phyloP scores from a whole-genome alignment of 2,113 vertebrate species.

The Haemorhous mexicanus region DNA sequence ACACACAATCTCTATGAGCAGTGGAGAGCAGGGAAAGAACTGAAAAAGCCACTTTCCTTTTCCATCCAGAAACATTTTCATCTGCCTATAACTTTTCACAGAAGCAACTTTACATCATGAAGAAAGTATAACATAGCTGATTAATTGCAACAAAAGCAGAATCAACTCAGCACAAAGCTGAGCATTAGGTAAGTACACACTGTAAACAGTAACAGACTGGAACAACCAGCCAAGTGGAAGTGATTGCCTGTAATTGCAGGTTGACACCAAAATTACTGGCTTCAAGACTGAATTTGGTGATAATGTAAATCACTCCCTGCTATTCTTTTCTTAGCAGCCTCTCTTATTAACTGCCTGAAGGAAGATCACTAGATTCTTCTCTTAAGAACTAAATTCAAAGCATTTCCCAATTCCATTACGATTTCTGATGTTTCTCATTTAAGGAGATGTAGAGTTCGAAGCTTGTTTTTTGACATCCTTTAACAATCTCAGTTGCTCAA shows the following conservation, averaged over 20 bases:
- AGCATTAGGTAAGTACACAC: not conserved
- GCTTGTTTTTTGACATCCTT: not conserved
- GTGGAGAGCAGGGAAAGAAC: not conserved
- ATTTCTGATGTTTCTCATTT: not conserved
- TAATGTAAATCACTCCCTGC: constrained; percentile 43
- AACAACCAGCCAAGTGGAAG: not conserved
- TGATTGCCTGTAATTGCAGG: constrained; percentile 36
- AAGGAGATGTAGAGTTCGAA: not conserved
- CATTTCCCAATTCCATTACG: not conserved
- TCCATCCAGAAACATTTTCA: not conserved
- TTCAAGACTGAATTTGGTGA: constrained; percentile 45
- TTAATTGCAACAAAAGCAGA: not conserved
- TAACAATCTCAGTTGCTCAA: not conserved
- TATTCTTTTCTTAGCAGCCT: constrained; percentile 29
- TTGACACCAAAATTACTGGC: constrained; percentile 48
- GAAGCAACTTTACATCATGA: not conserved
- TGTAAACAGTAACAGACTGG: constrained; percentile 4
- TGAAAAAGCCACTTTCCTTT: not conserved
- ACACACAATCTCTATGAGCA: not conserved
- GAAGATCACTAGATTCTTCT: not conserved
- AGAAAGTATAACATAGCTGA: not conserved
- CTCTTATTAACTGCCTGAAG: constrained; percentile 1
- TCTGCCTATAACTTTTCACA: not conserved
- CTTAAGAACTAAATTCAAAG: not conserved
- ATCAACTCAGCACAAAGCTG: not conserved